Conservation (phyloP, 2,797 vertebrate genomes). For the Melanotaenia parkinsoni region DNA sequence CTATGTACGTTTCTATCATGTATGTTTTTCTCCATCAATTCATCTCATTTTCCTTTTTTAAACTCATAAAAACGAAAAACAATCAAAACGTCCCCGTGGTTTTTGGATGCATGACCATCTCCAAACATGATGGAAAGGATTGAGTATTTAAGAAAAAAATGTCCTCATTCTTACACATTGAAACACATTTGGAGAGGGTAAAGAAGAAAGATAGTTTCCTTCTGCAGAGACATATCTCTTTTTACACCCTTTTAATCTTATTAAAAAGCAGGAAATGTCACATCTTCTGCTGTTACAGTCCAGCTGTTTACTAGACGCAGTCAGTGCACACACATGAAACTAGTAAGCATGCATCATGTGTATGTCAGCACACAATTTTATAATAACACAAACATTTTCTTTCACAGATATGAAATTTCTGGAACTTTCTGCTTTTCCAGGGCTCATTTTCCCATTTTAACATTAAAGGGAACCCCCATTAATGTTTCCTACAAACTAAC, state of each 20-base stretch:
- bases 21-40: background rate
- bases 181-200: conserved; percentile 1
- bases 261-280: background rate
- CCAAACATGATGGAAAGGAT: conserved; percentile 14
- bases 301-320: conserved; percentile 46
- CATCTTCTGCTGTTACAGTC: conserved; percentile 40
- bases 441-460: background rate
- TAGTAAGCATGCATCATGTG: background rate
- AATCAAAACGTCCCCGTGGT: background rate
- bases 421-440: background rate
- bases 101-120: background rate
- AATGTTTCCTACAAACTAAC: background rate
- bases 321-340: conserved; percentile 1
- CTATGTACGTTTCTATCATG: background rate
- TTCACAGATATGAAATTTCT: background rate
- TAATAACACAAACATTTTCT: background rate
- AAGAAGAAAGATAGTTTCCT: conserved; percentile 1
- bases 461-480: background rate
- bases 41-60: background rate
- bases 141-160: conserved; percentile 20
- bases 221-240: background rate
- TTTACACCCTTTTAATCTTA: conserved; percentile 21
- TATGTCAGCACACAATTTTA: conserved; percentile 14
- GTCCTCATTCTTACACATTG: conserved; percentile 20
- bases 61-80: background rate